phyloP scores from a whole-genome alignment of 2,888 invertebrate species.

The Reticulitermes lucifugus region DNA sequence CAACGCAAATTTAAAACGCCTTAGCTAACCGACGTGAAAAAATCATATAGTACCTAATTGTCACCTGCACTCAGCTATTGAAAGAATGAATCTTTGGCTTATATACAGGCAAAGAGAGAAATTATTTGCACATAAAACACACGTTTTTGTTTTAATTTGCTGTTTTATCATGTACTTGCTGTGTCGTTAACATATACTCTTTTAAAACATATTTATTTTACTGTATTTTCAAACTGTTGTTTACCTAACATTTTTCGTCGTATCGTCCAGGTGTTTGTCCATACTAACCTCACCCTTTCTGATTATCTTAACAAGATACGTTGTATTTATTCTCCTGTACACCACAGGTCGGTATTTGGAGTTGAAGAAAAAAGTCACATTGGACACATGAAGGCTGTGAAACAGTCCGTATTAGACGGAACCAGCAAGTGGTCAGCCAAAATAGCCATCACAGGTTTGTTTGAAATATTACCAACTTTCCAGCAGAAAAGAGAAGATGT shows the following conservation, averaged over 20 bases:
- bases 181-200: no score
- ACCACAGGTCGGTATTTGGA: constrained; percentile 91
- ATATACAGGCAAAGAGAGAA: no score
- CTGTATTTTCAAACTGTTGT: no score
- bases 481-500: constrained; percentile 10
- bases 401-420: constrained; percentile 98
- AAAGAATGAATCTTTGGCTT: no score
- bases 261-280: background rate
- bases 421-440: constrained; percentile 99
- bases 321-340: constrained; percentile 47
- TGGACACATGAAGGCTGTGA: constrained; percentile 97
- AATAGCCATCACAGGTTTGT: constrained; percentile 99
- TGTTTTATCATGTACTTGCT: no score
- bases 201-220: no score
- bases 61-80: no score
- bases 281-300: background rate
- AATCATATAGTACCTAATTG: background rate
- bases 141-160: no score
- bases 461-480: constrained; percentile 56
- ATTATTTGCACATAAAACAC: no score
- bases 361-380: constrained; percentile 94
- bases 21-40: background rate
- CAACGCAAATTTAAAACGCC: no score
- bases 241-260: no score
- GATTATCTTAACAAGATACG: constrained; percentile 31